Base-by-base conservation (phyloP, 2,113 vertebrate species). In the Taurulus bubalis region DNA sequence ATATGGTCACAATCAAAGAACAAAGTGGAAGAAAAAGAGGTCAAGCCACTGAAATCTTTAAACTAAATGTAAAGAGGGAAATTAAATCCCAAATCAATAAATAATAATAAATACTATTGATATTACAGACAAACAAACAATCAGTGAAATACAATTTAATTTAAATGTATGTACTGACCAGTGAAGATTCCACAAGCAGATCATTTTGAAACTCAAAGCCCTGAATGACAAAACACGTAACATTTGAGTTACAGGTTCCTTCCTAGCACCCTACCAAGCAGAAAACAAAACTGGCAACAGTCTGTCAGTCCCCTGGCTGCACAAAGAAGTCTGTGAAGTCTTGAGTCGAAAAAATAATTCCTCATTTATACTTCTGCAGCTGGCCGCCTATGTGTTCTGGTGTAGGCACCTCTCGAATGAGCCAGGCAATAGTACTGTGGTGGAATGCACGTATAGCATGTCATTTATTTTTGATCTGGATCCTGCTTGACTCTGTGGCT, bases 281-380 rank as follows among this genome's bases (percentile, higher is more conserved):
- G 18, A 74, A 81, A 78, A 60, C 26, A 3, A 70, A 42, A 45
- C 69, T 32, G 64, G 45, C 63, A 63, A 64, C 12, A 42, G 36
- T 22, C 63, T n/a, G 77, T 58, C 77, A 60, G 59, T 66, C 55
- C 66, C 4, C 28, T 28, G 36, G 72, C 58, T 70, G 58, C 65
- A 26, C 26, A 28, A 38, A n/a, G 24, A 10, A 11, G 15, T 40
- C 15, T n/a, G 22, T 64, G 49, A 4, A 55, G 59, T 34, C 59
- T 22, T 8, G 1, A 30, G 58, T 2, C 30, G 2, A 34, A 34
- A 30, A 22, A 58, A 26, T 58, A 26, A 58, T 14, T 15, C 55
- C 26, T 30, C 26, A 56, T 56, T 56, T 2, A 26, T 56, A 30
- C 26, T 28, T 58, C 55, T 58, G 26, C 53, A 26, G 53, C 53